phyloP scores from a whole-genome alignment of 2,797 vertebrate genomes.

The Gymnothorax reevesii region DNA sequence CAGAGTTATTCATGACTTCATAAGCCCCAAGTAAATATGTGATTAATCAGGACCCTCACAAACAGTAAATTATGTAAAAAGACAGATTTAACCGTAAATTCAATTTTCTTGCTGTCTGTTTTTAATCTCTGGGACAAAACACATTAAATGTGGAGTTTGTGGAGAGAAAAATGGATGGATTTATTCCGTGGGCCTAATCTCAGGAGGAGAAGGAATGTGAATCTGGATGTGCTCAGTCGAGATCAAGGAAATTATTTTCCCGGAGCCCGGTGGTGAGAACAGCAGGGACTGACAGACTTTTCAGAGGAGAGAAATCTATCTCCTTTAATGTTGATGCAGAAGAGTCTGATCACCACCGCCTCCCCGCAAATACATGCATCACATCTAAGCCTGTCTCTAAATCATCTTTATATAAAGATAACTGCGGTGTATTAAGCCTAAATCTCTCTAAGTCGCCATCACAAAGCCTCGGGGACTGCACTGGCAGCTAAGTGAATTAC shows the following conservation, averaged over 20 bases:
- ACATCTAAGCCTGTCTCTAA: not conserved
- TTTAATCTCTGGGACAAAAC: conserved; percentile 18
- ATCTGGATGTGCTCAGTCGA: not conserved
- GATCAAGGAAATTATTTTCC: not conserved
- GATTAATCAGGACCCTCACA: not conserved
- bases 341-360: not conserved
- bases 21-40: not conserved
- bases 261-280: not conserved
- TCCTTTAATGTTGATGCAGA: not conserved
- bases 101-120: not conserved
- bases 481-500: not conserved
- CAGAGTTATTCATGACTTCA: not conserved
- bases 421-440: not conserved
- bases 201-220: not conserved
- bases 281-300: not conserved
- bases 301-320: not conserved
- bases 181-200: conserved; percentile 16
- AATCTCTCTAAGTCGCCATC: not conserved
- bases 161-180: conserved; percentile 14
- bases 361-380: not conserved
- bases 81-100: not conserved
- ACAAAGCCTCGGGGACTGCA: not conserved
- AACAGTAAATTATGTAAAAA: conserved; percentile 5
- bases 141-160: not conserved
- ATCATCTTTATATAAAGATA: not conserved